Evolutionary conservation across 2,888 invertebrate genomes (phyloP).

Genomic region (Proisotoma minuta): DNA sequence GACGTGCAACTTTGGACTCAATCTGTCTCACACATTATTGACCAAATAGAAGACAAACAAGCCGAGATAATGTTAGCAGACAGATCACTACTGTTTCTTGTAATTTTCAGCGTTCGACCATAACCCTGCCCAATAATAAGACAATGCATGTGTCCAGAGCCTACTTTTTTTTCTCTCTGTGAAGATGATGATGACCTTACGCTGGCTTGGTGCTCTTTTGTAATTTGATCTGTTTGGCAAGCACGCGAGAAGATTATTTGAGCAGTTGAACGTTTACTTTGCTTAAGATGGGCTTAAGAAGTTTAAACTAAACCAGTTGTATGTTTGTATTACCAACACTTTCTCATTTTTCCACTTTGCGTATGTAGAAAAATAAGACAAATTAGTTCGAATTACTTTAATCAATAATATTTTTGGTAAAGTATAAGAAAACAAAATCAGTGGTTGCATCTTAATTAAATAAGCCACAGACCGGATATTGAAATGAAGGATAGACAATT

Average conservation of each 20-base stretch:
- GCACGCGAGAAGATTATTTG: background rate
- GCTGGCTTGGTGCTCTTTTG: conserved; percentile 7
- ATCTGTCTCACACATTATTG: conserved; percentile 35
- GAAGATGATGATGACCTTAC: conserved; percentile 15
- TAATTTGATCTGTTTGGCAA: background rate
- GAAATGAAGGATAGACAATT: too few species aligned
- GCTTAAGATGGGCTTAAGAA: background rate
- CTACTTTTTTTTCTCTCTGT: conserved; percentile 8
- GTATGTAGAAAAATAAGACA: too few species aligned
- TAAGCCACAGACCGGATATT: too few species aligned
- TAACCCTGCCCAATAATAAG: background rate
- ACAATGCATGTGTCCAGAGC: background rate
- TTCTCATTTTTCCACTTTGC: too few species aligned
- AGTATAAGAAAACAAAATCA: too few species aligned
- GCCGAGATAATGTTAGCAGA: conserved; percentile 19
- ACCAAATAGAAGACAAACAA: conserved; percentile 28
- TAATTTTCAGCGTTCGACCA: background rate
- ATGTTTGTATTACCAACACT: background rate
- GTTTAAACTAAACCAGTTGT: background rate
- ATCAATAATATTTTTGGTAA: too few species aligned
- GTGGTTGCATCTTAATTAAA: too few species aligned
- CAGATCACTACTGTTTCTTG: too few species aligned
- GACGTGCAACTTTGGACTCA: conserved; percentile 14
- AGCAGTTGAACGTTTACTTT: background rate
- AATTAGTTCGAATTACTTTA: too few species aligned